A percentile compares a stretch with the other conserved stretches of the same genome.
phyloP scores from a whole-genome alignment of 2,113 vertebrate genomes.

The Anser cygnoides region DNA sequence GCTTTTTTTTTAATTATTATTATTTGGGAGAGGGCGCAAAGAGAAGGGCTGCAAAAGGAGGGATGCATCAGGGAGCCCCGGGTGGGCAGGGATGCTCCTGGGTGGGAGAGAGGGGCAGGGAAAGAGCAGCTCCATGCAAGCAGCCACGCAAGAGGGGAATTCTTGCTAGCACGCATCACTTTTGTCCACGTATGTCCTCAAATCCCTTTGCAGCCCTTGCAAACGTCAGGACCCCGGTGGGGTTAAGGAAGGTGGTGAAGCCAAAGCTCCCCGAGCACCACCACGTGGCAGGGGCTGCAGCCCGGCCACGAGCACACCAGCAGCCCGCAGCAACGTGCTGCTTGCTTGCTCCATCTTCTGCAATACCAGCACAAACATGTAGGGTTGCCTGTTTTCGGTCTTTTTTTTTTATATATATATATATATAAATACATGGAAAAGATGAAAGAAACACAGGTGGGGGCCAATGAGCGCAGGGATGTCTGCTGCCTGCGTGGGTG shows the following conservation, averaged over 20 bases:
- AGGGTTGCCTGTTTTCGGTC: neutral
- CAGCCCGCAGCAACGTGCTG: too few species aligned
- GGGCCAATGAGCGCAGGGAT: fast-evolving
- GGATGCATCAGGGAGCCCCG: fast-evolving
- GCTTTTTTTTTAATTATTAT: neutral
- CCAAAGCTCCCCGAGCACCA: neutral
- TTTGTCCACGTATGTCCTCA: neutral
- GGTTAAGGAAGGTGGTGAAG: neutral
- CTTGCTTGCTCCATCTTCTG: neutral
- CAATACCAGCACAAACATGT: fast-evolving
- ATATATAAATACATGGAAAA: neutral
- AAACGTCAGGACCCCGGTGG: fast-evolving
- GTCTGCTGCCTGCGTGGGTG: neutral
- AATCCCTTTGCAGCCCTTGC: neutral
- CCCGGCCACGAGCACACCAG: too few species aligned
- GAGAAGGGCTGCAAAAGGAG: neutral
- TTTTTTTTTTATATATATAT: neutral
- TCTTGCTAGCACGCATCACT: fast-evolving
- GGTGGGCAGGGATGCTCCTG: neutral
- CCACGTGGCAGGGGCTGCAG: too few species aligned
- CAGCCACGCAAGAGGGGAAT: neutral
- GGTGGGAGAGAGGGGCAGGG: neutral
- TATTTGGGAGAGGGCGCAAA: neutral
- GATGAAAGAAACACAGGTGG: neutral
- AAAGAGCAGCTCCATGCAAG: neutral